phyloP scores from a whole-genome alignment of 1,140 invertebrate species.

The Lordiphosa stackelbergi region DNA sequence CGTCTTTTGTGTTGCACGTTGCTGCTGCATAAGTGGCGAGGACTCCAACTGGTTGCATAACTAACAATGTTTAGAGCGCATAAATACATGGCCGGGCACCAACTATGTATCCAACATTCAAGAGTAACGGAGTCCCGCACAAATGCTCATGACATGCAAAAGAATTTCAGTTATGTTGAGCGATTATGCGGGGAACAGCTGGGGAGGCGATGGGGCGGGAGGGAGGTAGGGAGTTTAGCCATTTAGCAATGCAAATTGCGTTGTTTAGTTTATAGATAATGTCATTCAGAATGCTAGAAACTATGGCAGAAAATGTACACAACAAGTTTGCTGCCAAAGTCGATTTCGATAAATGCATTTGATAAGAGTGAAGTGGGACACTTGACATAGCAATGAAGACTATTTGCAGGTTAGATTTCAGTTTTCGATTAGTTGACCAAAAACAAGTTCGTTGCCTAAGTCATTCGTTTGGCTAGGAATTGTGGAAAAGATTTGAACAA shows the following conservation, averaged over 20 bases:
- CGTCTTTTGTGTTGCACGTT: slow-evolving; percentile 36
- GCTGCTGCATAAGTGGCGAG: slow-evolving; percentile 26
- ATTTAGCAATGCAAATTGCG: slow-evolving; percentile 71
- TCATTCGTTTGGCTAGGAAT: too few species aligned
- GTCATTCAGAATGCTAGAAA: slow-evolving; percentile 64
- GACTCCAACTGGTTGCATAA: slow-evolving; percentile 59
- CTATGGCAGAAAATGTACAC: slow-evolving; percentile 40
- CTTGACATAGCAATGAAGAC: slow-evolving; percentile 33
- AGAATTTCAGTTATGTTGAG: slow-evolving; percentile 60
- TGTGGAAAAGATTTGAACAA: too few species aligned
- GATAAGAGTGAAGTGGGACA: slow-evolving; percentile 45
- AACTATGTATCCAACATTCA: slow-evolving; percentile 40
- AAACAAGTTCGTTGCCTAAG: slow-evolving; percentile 1
- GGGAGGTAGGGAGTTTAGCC: slow-evolving; percentile 18
- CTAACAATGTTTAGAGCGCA: slow-evolving; percentile 70
- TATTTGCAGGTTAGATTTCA: slow-evolving; percentile 27
- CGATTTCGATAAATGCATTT: slow-evolving; percentile 34
- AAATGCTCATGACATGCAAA: slow-evolving; percentile 68
- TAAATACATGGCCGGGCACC: slow-evolving; percentile 57
- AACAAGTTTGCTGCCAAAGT: slow-evolving; percentile 51
- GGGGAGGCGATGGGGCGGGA: background rate
- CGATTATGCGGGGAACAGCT: slow-evolving; percentile 29
- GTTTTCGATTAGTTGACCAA: slow-evolving; percentile 15
- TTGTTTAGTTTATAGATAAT: slow-evolving; percentile 70
- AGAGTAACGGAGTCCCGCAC: slow-evolving; percentile 65